Evolutionary conservation across 2,113 vertebrate species (phyloP).

Genomic region (Pedetes capensis): DNA sequence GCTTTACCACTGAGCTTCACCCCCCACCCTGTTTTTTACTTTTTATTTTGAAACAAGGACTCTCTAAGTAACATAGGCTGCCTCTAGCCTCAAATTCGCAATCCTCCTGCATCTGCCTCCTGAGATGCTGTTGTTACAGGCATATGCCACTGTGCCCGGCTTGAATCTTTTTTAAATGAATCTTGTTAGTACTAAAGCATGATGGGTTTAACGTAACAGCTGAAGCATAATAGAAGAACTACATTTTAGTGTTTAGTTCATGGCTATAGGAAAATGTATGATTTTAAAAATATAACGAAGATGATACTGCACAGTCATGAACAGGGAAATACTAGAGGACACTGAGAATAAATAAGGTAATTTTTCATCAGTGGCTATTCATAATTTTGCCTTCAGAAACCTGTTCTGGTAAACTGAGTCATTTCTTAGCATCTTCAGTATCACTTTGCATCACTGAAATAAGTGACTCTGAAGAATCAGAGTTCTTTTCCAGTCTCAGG

Average conservation of each 20-base stretch:
- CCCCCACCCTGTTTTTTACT: no score
- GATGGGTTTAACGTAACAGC: constrained; percentile 8
- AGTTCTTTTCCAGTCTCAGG: constrained; percentile 94
- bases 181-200: background rate
- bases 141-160: no score
- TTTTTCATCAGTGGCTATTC: constrained; percentile 85
- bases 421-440: background rate
- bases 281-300: constrained; percentile 31
- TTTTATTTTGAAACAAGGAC: no score
- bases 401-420: constrained; percentile 83
- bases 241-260: background rate
- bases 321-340: constrained; percentile 22
- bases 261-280: constrained; percentile 27
- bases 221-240: background rate
- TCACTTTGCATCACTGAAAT: background rate
- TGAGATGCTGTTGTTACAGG: no score
- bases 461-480: constrained; percentile 78
- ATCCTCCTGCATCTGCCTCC: no score
- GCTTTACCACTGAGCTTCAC: no score
- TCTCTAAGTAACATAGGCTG: no score
- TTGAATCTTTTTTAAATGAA: constrained; percentile 36
- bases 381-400: constrained; percentile 81
- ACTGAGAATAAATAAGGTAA: background rate
- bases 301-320: background rate
- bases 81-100: no score